phyloP scores from a whole-genome alignment of 2,797 vertebrate species.

The Geotrypetes seraphini region DNA sequence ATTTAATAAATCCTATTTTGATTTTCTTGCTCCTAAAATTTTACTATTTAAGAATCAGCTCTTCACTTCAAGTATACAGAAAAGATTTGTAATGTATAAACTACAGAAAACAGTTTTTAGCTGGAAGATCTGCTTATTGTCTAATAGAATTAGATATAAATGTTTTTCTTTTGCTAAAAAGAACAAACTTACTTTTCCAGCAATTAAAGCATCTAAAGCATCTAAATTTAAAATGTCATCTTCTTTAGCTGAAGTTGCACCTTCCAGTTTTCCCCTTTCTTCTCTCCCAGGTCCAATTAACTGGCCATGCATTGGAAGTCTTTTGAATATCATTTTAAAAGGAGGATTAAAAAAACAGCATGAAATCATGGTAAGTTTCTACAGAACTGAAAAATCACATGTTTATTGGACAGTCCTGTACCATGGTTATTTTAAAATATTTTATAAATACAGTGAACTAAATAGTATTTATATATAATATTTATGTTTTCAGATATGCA shows the following conservation, averaged over 20 bases:
- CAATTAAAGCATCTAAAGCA: not conserved
- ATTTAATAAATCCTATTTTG: not conserved
- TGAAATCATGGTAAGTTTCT: conserved; percentile 7
- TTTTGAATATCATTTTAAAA: conserved; percentile 8
- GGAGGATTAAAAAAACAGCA: conserved; percentile 12
- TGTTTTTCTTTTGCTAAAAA: not conserved
- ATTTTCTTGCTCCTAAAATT: not conserved
- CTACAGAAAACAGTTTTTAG: too few species aligned
- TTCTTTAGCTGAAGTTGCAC: not conserved
- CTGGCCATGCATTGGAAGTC: conserved; percentile 2
- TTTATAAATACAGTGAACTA: too few species aligned
- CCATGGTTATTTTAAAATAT: too few species aligned
- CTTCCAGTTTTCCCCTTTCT: not conserved
- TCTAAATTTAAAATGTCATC: not conserved
- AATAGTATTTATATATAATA: too few species aligned
- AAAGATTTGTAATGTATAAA: too few species aligned
- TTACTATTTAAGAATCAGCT: not conserved
- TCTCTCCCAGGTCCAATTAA: conserved; percentile 8
- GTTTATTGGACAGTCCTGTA: too few species aligned
- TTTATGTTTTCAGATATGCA: not conserved
- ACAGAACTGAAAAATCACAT: too few species aligned
- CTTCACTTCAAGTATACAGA: too few species aligned
- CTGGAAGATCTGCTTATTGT: too few species aligned
- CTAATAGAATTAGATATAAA: not conserved
- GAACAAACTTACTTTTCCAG: not conserved